Conservation (phyloP, 2,797 vertebrate species). For the Rhinoraja longicauda region DNA sequence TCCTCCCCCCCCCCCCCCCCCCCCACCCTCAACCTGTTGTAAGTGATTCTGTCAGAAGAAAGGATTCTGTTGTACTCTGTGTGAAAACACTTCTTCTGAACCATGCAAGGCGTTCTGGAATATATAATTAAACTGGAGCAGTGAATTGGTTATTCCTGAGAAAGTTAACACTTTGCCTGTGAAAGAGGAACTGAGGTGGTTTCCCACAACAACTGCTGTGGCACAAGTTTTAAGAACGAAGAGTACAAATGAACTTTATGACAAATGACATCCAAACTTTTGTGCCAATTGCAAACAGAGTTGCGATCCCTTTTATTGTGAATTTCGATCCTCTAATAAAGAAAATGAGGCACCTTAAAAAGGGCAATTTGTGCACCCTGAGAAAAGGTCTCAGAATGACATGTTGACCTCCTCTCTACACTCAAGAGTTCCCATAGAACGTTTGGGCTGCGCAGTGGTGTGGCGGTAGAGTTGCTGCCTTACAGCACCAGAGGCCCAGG, state of each 20-base stretch:
- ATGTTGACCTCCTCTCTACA: background rate
- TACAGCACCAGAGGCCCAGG: too few species aligned
- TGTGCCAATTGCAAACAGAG: background rate
- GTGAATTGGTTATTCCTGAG: constrained; percentile 30
- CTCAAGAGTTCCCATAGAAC: constrained; percentile 9
- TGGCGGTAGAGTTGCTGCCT: too few species aligned
- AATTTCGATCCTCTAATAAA: background rate
- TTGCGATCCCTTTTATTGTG: too few species aligned
- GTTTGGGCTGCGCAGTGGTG: too few species aligned
- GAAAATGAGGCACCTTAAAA: background rate
- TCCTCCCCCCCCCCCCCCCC: background rate
- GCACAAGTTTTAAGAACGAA: background rate
- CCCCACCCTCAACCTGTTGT: background rate
- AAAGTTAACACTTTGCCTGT: constrained; percentile 23
- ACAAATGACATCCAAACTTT: background rate
- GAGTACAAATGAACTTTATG: background rate
- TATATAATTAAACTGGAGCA: background rate
- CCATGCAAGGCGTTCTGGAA: background rate
- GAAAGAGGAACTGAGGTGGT: constrained; percentile 12
- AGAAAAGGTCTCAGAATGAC: background rate
- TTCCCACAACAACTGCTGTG: constrained; percentile 26
- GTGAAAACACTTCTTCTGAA: constrained; percentile 13
- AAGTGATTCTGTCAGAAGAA: background rate
- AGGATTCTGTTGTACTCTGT: background rate
- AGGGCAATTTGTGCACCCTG: background rate